Percentiles rank a stretch among this genome's conserved stretches.
Evolutionary conservation across 1,140 invertebrate species (phyloP).

Genomic region (Lepidurus apus): DNA sequence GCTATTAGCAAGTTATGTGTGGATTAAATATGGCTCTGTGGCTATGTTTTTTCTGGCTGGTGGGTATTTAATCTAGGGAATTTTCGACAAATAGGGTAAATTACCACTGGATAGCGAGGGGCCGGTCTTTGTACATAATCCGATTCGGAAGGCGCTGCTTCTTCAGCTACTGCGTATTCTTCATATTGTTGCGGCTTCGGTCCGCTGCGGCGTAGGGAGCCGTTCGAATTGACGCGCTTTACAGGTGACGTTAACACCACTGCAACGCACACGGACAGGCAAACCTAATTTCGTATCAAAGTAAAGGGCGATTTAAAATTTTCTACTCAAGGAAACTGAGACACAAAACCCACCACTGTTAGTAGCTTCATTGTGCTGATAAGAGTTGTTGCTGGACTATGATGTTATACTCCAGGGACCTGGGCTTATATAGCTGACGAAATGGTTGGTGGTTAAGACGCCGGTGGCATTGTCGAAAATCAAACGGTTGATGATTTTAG

Average conservation of each 20-base stretch:
- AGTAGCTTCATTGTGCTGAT: constrained; percentile 1
- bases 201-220: neutral
- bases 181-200: neutral
- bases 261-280: neutral
- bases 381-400: neutral
- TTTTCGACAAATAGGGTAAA: neutral
- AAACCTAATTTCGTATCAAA: neutral
- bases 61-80: too few relatives aligned
- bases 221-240: neutral
- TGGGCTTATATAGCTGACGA: neutral
- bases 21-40: too few relatives aligned
- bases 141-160: neutral
- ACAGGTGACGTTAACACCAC: neutral
- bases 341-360: neutral
- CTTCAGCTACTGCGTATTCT: neutral
- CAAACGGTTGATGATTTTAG: neutral
- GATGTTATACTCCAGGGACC: neutral
- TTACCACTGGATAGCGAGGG: neutral
- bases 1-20: too few relatives aligned
- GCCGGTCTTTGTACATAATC: neutral
- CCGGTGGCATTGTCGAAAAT: constrained; percentile 6
- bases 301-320: too few relatives aligned
- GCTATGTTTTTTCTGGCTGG: too few relatives aligned
- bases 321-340: neutral
- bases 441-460: neutral